A percentile compares a stretch with the other conserved stretches of the same genome.
Evolutionary conservation across 2,113 vertebrate species (phyloP).

Genomic region (Phalacrocorax pelagicus): DNA sequence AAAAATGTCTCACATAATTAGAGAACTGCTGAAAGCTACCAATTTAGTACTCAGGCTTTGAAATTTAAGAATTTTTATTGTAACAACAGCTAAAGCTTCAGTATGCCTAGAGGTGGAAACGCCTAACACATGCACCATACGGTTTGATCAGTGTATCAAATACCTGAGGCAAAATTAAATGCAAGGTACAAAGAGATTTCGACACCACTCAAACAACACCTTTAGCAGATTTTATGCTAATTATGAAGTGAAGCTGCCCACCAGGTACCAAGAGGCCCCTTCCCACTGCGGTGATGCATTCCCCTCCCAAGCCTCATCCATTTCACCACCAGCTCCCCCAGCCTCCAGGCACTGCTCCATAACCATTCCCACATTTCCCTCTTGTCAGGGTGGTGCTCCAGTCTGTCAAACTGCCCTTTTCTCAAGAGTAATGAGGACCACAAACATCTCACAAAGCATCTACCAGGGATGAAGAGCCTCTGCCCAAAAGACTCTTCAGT

Average conservation of each 20-base stretch:
- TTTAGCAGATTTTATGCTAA: neutral
- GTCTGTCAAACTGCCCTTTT: neutral
- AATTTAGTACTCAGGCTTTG: conserved; percentile 56
- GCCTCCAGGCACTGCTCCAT: fast-evolving
- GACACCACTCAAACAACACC: neutral
- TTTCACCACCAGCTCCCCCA: neutral
- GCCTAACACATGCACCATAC: neutral
- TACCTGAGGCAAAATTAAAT: neutral
- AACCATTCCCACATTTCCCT: fast-evolving
- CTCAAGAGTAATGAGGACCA: neutral
- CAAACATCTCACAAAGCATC: fast-evolving
- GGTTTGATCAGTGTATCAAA: neutral
- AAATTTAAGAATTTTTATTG: conserved; percentile 1
- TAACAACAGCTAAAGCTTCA: conserved; percentile 1
- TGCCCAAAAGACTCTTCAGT: neutral
- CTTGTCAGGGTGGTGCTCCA: neutral
- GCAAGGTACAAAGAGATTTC: neutral
- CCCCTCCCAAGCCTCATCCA: neutral
- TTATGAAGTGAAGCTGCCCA: neutral
- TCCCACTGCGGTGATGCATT: fast-evolving
- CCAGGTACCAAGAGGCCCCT: neutral
- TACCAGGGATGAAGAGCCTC: neutral
- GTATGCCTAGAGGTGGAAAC: neutral
- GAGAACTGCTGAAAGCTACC: conserved; percentile 61
- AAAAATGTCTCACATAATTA: conserved; percentile 62